phyloP scores from a whole-genome alignment of 2,113 vertebrate species.

The Guaruba guarouba region DNA sequence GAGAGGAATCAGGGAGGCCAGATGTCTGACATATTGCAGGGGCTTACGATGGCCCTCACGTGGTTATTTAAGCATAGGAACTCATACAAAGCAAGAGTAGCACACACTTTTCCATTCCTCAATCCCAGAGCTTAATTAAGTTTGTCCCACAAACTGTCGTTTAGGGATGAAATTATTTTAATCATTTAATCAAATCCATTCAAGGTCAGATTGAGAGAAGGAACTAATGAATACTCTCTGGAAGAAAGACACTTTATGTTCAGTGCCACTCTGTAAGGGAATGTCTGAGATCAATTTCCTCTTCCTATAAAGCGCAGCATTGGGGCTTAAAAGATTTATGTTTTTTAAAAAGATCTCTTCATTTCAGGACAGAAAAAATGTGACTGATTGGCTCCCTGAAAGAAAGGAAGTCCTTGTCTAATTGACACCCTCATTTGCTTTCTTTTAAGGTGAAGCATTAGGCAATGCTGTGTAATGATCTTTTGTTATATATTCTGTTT shows the following conservation, averaged over 20 bases:
- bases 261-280: not conserved
- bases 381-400: not conserved
- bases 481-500: not conserved
- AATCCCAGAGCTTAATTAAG: not conserved
- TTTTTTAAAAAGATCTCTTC: not conserved
- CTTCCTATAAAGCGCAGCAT: not conserved
- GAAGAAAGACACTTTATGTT: constrained; percentile 9
- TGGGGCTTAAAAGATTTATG: constrained; percentile 35
- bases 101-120: not conserved
- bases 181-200: constrained; percentile 16
- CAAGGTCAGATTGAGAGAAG: not conserved
- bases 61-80: not conserved
- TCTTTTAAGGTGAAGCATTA: not conserved
- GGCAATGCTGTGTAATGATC: fast-evolving
- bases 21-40: not conserved
- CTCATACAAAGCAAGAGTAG: not conserved
- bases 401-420: constrained; percentile 10
- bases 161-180: constrained; percentile 5
- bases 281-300: constrained; percentile 28
- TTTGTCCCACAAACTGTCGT: not conserved
- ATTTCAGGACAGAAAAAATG: not conserved
- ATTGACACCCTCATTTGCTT: not conserved
- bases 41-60: not conserved
- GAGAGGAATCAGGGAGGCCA: not conserved
- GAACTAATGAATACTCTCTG: not conserved